Base-by-base conservation (phyloP, 2,113 vertebrate species). In the Arvicanthis niloticus region DNA sequence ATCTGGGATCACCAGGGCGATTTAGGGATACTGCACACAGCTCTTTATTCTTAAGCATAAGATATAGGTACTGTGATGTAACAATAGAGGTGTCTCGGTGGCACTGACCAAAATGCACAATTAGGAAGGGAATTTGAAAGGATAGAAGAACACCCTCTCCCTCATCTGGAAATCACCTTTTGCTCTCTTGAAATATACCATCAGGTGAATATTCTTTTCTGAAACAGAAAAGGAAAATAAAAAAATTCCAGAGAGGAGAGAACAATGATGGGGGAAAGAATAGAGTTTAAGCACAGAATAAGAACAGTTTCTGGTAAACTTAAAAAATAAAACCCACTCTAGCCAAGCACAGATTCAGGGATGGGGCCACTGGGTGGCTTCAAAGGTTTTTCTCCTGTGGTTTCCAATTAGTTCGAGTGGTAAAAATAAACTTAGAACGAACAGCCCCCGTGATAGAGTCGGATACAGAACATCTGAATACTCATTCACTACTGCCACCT, bases 331-430 rank as follows among this genome's bases (percentile, higher is more conserved):
- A 40, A 60, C 5, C 42, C 85, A 60, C 86, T 93, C 29, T 77
- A 48, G 78, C 76, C 93, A 67, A 96, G 56, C 34, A 95, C 73
- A 95, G 93, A 86, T 37, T 91, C 16, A 53, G 84, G 37, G 73
- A 88, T 45, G 6, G 76, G 19, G 58, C 1, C 24, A 2, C 9
- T 51, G 9, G 24, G 60, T 9, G 51, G 51, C 86, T 84, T 92
- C 48, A 93, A 95, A 65, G 48, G 37, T 60, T 84, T 31, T 96
- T 76, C 45, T 93, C 67, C 67, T 19, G 53, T 51, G 75, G 73
- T 92, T 95, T 97, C 68, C 58, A 93, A 34, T 45, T 93, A 76
- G 67, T 90, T 92, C 48, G 72, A 84, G 90, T 92, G 93, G 82
- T 22, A 58, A 3, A 67, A 13, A 19, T 45, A 88, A 60, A 31